Base-by-base conservation (phyloP, 2,113 vertebrate genomes). In the Promerops cafer region DNA sequence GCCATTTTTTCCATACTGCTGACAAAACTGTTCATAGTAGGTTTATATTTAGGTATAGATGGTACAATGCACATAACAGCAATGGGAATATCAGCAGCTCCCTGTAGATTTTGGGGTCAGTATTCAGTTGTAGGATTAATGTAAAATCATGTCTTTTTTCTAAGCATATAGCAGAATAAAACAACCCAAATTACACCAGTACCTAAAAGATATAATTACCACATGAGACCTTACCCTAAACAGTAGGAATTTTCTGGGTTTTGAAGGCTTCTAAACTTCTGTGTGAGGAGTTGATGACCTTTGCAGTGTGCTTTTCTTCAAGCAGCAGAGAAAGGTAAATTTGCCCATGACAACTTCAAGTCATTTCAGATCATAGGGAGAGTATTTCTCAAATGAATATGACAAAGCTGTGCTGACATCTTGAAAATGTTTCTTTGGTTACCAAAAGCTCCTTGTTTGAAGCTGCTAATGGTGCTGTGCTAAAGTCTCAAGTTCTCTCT, bases 101-200 rank as follows among this genome's bases (percentile, higher is more conserved):
- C 37, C 72, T 44, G 63, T 39, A 54, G 60, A n/a, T 52, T 50
- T 54, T 37, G 35, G 23, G 18, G 21, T 82, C 57, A 52, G 27
- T 70, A 39, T 79, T 72, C 50, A 53, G 13, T 21, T 64, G 49
- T n/a, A 56, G 47, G 26, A 68, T 50, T 86, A 56, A 49, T 52
- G 33, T 37, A n/a, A 83, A 87, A 50, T 80, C 13, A 7, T 37
- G 22, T 39, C 11, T 53, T 76, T 82, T 93, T 92, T 75, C 59
- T 70, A 85, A 79, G 33, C 11, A 68, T 6, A 13, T 13, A 70
- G 16, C 31, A 80, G 63, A 86, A 56, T 61, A 22, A 71, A 87
- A 76, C 19, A 0, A 0, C 0, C 5, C 13, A 21, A 57, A 83
- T 7, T 21, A 63, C 39, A 80, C 7, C 26, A 72, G 28, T 37